These are phyloP conservation scores for Calliphora vomitoria DNA, from an alignment of 2,888 invertebrate genomes.

Conservation along the genomic window DNA sequence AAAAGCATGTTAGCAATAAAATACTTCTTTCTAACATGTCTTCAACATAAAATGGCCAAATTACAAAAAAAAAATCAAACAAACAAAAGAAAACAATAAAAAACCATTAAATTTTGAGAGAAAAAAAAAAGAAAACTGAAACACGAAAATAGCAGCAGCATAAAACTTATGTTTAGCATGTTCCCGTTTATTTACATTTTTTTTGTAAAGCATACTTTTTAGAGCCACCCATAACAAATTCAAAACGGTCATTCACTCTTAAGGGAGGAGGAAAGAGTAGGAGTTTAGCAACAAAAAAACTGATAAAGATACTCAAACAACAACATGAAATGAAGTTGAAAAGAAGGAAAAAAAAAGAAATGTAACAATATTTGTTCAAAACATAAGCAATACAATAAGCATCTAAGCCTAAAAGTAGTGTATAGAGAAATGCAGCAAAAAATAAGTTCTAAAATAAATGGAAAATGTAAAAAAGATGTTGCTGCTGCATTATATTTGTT, in stretches of 20 bases:
- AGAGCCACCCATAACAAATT: neutral
- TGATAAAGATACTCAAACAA: constrained; percentile 4
- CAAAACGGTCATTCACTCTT: constrained; percentile 44
- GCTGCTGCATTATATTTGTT: neutral
- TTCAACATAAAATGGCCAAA: constrained; percentile 58
- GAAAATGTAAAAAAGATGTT: constrained; percentile 22
- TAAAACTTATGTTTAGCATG: constrained; percentile 32
- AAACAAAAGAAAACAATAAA: constrained; percentile 56
- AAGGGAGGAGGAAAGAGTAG: neutral
- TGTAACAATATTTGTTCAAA: neutral
- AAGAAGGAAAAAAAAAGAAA: neutral
- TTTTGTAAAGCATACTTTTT: constrained; percentile 49
- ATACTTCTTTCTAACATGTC: constrained; percentile 37
- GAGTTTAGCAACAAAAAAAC: neutral
- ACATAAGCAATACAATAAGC: neutral
- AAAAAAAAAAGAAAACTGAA: neutral
- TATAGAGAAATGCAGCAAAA: constrained; percentile 6
- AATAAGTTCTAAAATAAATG: constrained; percentile 13
- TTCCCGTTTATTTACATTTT: neutral
- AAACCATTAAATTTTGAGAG: constrained; percentile 39
- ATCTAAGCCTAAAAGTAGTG: constrained; percentile 44
- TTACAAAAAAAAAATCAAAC: neutral
- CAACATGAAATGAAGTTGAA: constrained; percentile 10
- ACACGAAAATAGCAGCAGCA: constrained; percentile 31
- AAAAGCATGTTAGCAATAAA: constrained; percentile 42